Evolutionary conservation across 1,140 invertebrate species (phyloP).

Genomic region (Streblospio benedicti): DNA sequence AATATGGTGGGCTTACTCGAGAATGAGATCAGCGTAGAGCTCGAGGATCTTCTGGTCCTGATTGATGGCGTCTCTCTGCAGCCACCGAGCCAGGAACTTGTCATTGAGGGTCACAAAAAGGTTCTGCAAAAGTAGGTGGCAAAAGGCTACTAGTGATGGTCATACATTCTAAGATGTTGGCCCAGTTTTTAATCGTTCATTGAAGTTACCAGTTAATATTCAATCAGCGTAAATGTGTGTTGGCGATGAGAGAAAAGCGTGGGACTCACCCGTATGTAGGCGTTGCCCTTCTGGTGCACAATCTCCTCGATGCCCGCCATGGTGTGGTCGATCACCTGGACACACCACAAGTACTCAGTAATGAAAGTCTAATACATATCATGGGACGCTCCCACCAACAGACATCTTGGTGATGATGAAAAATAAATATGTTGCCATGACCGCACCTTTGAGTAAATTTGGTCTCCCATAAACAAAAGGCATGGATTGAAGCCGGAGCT

Average conservation of each 20-base stretch:
- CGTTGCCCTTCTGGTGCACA: slow-evolving; percentile 82
- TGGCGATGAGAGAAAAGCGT: background rate
- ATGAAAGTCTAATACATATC: background rate
- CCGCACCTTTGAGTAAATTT: too few relatives aligned
- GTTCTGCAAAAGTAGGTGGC: slow-evolving; percentile 34
- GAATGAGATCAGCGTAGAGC: too few relatives aligned
- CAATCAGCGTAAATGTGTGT: too few relatives aligned
- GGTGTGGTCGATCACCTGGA: slow-evolving; percentile 74
- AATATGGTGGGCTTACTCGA: too few relatives aligned
- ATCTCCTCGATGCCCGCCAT: slow-evolving; percentile 93
- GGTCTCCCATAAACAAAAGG: too few relatives aligned
- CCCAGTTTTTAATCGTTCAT: background rate
- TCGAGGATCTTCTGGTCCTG: slow-evolving; percentile 31
- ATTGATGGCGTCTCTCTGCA: slow-evolving; percentile 37
- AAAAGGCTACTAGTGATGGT: background rate
- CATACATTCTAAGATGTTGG: background rate
- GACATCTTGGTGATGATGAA: background rate
- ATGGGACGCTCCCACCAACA: background rate
- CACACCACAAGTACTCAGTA: background rate
- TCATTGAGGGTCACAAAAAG: slow-evolving; percentile 47
- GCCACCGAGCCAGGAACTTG: slow-evolving; percentile 47
- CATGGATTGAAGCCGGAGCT: background rate
- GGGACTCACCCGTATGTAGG: slow-evolving; percentile 64
- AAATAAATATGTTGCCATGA: too few relatives aligned
- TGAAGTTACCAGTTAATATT: too few relatives aligned